Evolutionary conservation across 2,888 invertebrate genomes (phyloP), one percentile per base, ranked within the genome.

Genomic region (Drosophila pseudotalamancana): DNA sequence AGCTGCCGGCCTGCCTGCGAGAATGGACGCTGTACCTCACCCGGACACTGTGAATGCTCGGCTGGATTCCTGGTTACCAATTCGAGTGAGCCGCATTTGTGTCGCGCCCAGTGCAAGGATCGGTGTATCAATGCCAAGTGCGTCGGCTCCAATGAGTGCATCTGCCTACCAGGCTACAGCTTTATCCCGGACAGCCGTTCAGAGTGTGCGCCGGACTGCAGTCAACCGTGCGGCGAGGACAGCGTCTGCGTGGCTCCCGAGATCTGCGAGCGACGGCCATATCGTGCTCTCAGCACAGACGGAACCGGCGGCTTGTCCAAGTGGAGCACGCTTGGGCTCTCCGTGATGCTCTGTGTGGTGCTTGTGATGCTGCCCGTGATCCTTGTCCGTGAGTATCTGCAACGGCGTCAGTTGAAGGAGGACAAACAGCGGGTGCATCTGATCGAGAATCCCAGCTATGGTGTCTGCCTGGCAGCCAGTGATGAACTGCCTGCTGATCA

Each of bases 91-190:
- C 90, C 91, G 0, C 77, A 90, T 37, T 54, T 73, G 8, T 90
- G 90, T 23, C 75, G 72, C 6, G 67, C 90, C 0, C 62, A 79
- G 18, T 90, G 90, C 46, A 57, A 69, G n/a, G 62, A 85, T 12
- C 77, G 70, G 4, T 91, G 90, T 60, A 83, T 90, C 19, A 90
- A 91, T 66, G 87, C 90, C 31, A 84, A 92, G 35, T 95, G 95
- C 79, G 91, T 92, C 4, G 92, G 92, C 0, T 94, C 94, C 0
- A 92, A 94, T 59, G 90, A 92, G 0, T 94, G 94, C 64, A 87
- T 90, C n/a, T 94, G 94, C 68, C 70, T 90, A 9, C 72, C 81
- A 1, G 92, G 92, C 1, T 92, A 92, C 80, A 72, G 72, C 4
- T 80, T 85, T 34, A 16, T 90, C 0, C 14, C 67, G 4, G 81